These are phyloP conservation scores for Drosophila orosa DNA, from an alignment of 1,140 invertebrate species.

Conservation along the genomic window DNA sequence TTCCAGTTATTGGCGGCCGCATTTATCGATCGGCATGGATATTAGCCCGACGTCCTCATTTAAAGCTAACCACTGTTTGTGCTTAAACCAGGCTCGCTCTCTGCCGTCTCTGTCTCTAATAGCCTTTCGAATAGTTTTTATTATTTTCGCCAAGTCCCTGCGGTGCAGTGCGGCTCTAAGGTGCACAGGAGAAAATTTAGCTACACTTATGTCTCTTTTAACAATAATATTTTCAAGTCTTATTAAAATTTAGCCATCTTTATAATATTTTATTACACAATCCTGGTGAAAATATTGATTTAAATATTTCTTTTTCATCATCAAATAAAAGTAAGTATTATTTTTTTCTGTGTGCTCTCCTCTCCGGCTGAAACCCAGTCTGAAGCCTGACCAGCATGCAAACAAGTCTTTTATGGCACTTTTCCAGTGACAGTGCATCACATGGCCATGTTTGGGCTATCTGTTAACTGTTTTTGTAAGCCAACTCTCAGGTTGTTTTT, in stretches of 20 bases:
- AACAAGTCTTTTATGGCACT: conserved; percentile 80
- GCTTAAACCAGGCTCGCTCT: conserved; percentile 17
- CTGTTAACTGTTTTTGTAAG: conserved; percentile 76
- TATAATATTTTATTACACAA: background rate
- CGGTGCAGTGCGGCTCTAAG: conserved; percentile 10
- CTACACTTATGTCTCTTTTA: background rate
- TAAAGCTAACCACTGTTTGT: conserved; percentile 45
- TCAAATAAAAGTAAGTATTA: background rate
- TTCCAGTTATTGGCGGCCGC: conserved; percentile 72
- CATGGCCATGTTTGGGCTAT: conserved; percentile 79
- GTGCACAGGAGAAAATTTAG: background rate
- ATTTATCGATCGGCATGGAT: conserved; percentile 80
- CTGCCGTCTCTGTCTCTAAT: conserved; percentile 36
- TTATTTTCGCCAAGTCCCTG: conserved; percentile 48
- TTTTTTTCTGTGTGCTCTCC: conserved; percentile 5
- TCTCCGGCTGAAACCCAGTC: conserved; percentile 10
- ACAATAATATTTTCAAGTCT: background rate
- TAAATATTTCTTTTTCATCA: background rate
- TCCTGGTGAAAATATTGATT: background rate
- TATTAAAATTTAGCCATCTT: background rate
- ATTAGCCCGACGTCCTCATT: conserved; percentile 76
- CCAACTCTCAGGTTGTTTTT: conserved; percentile 38
- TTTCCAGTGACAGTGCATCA: conserved; percentile 80
- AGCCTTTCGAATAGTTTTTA: conserved; percentile 56
- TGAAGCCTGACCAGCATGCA: conserved; percentile 59